Percentiles rank a stretch among this genome's conserved stretches.
Evolutionary conservation across 2,797 vertebrate species (phyloP).

Genomic region (Vespertilio murinus): DNA sequence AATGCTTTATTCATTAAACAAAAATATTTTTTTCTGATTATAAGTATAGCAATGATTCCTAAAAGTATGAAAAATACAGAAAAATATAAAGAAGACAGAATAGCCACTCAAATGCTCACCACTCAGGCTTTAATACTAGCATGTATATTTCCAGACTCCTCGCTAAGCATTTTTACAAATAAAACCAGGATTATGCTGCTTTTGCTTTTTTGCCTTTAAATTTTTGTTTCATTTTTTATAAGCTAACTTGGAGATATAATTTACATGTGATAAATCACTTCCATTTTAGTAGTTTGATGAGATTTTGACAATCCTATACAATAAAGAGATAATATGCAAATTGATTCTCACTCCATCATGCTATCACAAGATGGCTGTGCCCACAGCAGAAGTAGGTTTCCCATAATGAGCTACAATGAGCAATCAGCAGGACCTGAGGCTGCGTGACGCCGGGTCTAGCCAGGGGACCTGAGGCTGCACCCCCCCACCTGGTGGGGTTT

Average conservation of each 20-base stretch:
- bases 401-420: too few relatives aligned
- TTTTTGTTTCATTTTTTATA: neutral
- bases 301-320: too few relatives aligned
- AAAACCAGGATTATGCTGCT: neutral
- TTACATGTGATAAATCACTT: neutral
- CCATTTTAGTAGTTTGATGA: too few relatives aligned
- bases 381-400: too few relatives aligned
- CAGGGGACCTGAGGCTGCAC: too few relatives aligned
- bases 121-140: neutral
- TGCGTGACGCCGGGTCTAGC: rapidly evolving
- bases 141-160: neutral
- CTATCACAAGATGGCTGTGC: too few relatives aligned
- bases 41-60: neutral
- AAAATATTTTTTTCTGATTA: neutral
- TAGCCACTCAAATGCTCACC: neutral
- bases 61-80: neutral
- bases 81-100: neutral
- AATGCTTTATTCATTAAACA: neutral
- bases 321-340: too few relatives aligned
- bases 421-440: too few relatives aligned
- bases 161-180: neutral
- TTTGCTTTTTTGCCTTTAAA: neutral
- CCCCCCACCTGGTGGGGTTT: too few relatives aligned
- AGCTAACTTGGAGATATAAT: neutral
- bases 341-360: too few relatives aligned